Base-by-base conservation (phyloP, 2,113 vertebrate genomes). In the Xerus inauris region DNA sequence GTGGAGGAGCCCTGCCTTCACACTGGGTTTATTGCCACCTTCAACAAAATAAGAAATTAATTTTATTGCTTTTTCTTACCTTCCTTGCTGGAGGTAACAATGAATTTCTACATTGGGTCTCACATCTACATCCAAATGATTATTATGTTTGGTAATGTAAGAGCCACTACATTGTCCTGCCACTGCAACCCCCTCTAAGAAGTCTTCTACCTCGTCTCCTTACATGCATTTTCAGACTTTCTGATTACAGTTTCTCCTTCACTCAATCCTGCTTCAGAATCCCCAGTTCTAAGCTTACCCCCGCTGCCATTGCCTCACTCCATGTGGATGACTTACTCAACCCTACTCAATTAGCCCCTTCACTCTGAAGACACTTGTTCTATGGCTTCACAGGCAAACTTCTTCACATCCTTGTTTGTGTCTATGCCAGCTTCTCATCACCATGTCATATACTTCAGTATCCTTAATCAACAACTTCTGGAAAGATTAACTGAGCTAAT, bases 231-330 rank as follows among this genome's bases (percentile, higher is more conserved):
- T 83, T 65, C 32, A 2, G 5, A 32, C 20, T 54, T 69, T 30
- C 30, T 49, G 38, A 30, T 24, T 2, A 13, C 11, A 35, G 32
- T 47, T 30, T 38, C 28, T 42, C 22, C 59, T 51, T 42, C 62
- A 77, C 30, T 1, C 5, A 14, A 11, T 80, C 7, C 19, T 47
- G 69, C 10, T 22, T 77, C 19, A 28, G 26, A 42, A 64, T 47
- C 22, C 14, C 14, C 24, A 62, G 8, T 32, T 47, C 4, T 3
- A 0, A 19, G 7, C 12, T 26, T 20, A 4, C 17, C 9, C 40
- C 8, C 54, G 64, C 22, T 26, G 42, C 45, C 26, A 12, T 76
- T 80, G 5, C 16, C 2, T 47, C 13, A 20, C 3, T 45, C 17
- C 5, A 40, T 20, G 22, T 35, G 16, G 2, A 3, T 45, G 40